phyloP scores from a whole-genome alignment of 2,888 invertebrate genomes.

The Athrips mouffetella region DNA sequence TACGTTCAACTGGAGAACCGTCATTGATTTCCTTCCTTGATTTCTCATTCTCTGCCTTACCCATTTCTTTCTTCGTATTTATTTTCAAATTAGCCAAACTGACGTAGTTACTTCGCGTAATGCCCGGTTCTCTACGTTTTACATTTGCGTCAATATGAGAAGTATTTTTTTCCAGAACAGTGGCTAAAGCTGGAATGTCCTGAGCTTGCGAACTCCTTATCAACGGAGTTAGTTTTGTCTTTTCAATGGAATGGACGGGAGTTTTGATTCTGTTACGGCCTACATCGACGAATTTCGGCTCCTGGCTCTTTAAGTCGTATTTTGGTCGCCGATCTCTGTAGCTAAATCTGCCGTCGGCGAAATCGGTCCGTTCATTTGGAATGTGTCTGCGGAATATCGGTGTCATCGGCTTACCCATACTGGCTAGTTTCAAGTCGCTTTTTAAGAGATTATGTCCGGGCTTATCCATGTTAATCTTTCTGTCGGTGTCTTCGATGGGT shows the following conservation, averaged over 20 bases:
- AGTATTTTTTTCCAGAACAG: constrained; percentile 38
- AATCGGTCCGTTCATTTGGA: constrained; percentile 47
- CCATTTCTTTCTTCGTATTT: constrained; percentile 48
- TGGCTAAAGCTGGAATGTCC: constrained; percentile 33
- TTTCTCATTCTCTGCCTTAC: constrained; percentile 29
- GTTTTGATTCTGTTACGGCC: constrained; percentile 53
- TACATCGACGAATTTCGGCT: constrained; percentile 47
- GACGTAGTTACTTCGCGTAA: constrained; percentile 69
- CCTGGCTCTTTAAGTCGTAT: constrained; percentile 34
- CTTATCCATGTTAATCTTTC: constrained; percentile 25
- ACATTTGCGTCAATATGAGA: constrained; percentile 23
- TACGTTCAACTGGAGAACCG: constrained; percentile 47
- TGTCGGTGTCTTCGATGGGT: constrained; percentile 35
- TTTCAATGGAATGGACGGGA: constrained; percentile 29
- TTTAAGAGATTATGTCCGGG: constrained; percentile 46
- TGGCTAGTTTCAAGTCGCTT: constrained; percentile 61
- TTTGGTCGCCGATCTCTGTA: constrained; percentile 51
- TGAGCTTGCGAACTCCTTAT: constrained; percentile 34
- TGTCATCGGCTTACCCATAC: constrained; percentile 69
- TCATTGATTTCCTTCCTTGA: constrained; percentile 22
- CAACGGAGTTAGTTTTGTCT: constrained; percentile 33
- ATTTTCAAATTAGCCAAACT: constrained; percentile 70
- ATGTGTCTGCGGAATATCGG: constrained; percentile 62
- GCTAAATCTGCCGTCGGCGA: constrained; percentile 62
- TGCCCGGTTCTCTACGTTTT: constrained; percentile 52